A percentile compares a stretch with the other conserved stretches of the same genome.
Conservation (phyloP, 2,797 vertebrate genomes). For the Stomatorhinus walkeri region DNA sequence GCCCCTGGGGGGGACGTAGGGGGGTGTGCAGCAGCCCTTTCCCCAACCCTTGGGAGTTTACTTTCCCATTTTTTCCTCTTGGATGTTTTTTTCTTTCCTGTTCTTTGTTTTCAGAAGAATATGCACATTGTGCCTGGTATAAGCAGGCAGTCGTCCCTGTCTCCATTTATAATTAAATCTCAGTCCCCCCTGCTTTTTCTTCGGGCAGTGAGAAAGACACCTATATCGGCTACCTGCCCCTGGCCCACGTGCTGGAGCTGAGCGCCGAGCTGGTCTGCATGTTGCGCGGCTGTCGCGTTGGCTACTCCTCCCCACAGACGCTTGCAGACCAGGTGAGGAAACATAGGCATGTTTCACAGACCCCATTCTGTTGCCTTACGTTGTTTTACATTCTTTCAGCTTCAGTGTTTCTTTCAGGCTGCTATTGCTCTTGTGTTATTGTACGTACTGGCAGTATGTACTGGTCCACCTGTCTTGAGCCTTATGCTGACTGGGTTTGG, state of each 20-base stretch:
- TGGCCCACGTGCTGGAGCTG: conserved; percentile 89
- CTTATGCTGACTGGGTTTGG: not conserved
- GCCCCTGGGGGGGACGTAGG: conserved; percentile 15
- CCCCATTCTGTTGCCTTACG: not conserved
- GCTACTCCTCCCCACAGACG: conserved; percentile 90
- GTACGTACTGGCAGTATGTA: not conserved
- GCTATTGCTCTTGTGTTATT: not conserved
- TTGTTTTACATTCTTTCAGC: not conserved
- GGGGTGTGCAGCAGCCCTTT: not conserved
- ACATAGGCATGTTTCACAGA: not conserved
- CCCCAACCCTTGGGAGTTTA: not conserved
- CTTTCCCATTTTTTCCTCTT: not conserved
- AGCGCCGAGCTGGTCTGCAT: conserved; percentile 85
- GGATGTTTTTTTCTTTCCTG: not conserved
- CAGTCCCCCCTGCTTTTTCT: conserved; percentile 29
- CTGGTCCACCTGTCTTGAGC: not conserved
- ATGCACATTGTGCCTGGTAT: not conserved
- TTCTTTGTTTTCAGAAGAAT: not conserved
- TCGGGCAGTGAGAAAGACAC: conserved; percentile 73
- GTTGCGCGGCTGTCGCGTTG: conserved; percentile 78
- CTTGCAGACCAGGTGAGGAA: conserved; percentile 79
- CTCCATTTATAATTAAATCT: not conserved
- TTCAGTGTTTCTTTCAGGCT: not conserved
- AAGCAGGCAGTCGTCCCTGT: conserved; percentile 8
- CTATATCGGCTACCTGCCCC: conserved; percentile 87